Conservation (phyloP, 2,113 vertebrate genomes). For the Pterocles orientalis region DNA sequence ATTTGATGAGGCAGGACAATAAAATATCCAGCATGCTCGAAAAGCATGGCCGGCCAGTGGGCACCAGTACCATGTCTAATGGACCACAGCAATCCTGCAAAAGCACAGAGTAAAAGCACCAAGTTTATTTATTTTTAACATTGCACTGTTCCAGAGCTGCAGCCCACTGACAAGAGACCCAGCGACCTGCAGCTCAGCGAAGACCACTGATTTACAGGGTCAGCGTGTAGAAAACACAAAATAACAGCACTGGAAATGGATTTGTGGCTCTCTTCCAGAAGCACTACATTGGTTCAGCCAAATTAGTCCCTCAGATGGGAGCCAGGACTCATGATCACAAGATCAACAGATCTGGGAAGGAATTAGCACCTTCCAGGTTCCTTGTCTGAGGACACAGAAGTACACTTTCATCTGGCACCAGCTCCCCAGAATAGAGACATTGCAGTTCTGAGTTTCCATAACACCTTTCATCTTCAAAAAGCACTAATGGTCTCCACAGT, state of each 20-base stretch:
- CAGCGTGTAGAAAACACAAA: neutral
- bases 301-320: neutral
- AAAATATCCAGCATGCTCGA: neutral
- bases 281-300: neutral
- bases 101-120: neutral
- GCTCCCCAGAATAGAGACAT: neutral
- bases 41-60: neutral
- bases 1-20: neutral
- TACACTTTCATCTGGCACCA: neutral
- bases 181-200: neutral
- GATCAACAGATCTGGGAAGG: neutral
- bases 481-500: neutral
- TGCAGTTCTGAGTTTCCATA: neutral
- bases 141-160: neutral
- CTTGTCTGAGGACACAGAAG: neutral
- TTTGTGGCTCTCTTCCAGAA: neutral
- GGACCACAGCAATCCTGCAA: rapidly evolving
- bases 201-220: neutral
- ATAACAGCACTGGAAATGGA: neutral
- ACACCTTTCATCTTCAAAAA: neutral
- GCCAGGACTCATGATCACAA: neutral
- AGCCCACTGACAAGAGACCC: neutral
- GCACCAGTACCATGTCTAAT: neutral
- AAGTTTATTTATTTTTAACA: neutral
- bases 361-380: neutral